Evolutionary conservation across 2,888 invertebrate genomes (phyloP), one percentile per base, ranked within the genome.

Genomic region (Chymomyza amoena): DNA sequence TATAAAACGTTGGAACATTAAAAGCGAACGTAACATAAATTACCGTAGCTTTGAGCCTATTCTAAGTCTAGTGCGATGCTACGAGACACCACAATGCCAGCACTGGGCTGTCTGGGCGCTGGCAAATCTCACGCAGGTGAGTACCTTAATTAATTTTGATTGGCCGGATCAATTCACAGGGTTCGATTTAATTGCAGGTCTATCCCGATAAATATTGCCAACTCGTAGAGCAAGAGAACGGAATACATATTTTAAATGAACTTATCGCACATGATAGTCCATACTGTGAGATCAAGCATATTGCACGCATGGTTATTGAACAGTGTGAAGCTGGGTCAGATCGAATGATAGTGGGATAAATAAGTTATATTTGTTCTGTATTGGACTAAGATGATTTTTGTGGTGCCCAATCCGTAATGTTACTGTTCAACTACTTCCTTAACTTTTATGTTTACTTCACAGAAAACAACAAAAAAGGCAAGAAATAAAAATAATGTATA

Each of bases 101-200:
- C 96, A 97, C 90, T 99, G 99, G 99, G 98, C 98, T 3, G 96
- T 96, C 7, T 99, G 99, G 99, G 99, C 99, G 0, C 93, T 99
- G 71, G 98, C 98, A 62, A 99, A 99, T 92, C 94, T 99, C 73
- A 99, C 99, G 61, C 95, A 90, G 80, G 91, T 91, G 76, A 39
- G n/a, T 59, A 18, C 45, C 20, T 9, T 51, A 62, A 50, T 56
- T 20, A 20, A 18, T 16, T 4, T 13, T 57, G 36, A 51, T 54
- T 13, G 25, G 54, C 50, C 65, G 6, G 28, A 57, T 59, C 61
- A 60, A 61, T 66, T 66, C 39, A 56, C 61, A 6, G 39, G 61
- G 7, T 68, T 16, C 59, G 61, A 45, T 9, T 51, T 36, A 45
- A 5, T 60, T 61, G 6, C 69, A 98, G 98, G 92, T 92, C 3